Evolutionary conservation across 2,113 vertebrate genomes (phyloP).

Genomic region (Nycticryphes semicollaris): DNA sequence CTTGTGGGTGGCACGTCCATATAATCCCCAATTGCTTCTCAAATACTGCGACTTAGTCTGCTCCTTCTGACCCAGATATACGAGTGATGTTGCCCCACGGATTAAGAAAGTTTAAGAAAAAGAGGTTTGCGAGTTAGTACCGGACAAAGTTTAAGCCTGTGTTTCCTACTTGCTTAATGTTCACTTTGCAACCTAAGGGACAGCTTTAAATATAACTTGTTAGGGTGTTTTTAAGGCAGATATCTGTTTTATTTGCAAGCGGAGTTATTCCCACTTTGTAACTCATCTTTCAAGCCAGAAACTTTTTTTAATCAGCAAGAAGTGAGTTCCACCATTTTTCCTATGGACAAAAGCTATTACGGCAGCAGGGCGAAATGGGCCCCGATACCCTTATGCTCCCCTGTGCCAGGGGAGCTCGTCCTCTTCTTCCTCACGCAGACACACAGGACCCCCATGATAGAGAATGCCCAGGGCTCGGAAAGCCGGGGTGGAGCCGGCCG

Average conservation of each 20-base stretch:
- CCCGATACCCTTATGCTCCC: background rate
- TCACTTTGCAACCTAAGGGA: background rate
- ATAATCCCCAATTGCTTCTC: accelerated
- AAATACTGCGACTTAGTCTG: background rate
- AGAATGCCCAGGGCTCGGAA: background rate
- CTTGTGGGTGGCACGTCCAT: background rate
- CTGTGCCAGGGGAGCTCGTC: background rate
- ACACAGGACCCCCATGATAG: background rate
- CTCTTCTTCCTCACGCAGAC: background rate
- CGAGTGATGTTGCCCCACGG: background rate
- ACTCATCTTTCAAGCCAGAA: background rate
- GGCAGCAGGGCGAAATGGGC: background rate
- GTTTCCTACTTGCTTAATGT: background rate
- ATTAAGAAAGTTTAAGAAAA: conserved; percentile 17
- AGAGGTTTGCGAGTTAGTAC: background rate
- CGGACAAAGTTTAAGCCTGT: background rate
- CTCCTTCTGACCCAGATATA: background rate
- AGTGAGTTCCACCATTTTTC: background rate
- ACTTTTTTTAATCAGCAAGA: background rate
- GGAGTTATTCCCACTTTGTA: background rate
- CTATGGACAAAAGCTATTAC: background rate
- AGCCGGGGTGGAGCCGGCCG: accelerated
- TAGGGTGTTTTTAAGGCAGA: background rate
- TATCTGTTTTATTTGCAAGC: background rate
- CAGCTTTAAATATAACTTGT: background rate